Conservation (phyloP, 2,797 vertebrate species). For the Takifugu ocellatus region DNA sequence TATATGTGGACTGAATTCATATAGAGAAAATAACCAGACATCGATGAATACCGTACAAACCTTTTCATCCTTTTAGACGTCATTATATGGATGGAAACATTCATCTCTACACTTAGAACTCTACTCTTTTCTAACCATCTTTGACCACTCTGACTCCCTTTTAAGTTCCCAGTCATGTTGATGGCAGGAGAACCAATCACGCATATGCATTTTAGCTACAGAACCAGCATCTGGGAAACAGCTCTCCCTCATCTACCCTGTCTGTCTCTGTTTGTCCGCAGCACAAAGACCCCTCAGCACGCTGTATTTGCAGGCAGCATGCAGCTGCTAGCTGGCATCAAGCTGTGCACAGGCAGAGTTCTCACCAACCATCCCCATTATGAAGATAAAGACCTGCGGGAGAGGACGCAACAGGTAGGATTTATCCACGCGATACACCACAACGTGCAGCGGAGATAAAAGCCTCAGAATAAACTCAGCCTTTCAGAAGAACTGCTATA, state of each 20-base stretch:
- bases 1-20: constrained; percentile 14
- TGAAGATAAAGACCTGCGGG: constrained; percentile 89
- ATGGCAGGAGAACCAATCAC: too few species aligned
- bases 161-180: too few species aligned
- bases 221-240: too few species aligned
- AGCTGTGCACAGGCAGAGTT: constrained; percentile 92
- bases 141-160: too few species aligned
- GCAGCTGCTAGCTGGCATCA: constrained; percentile 96
- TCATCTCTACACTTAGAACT: too few species aligned
- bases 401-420: constrained; percentile 89
- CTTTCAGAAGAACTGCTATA: not conserved
- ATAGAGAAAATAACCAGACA: constrained; percentile 17
- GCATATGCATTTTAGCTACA: too few species aligned
- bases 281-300: constrained; percentile 84
- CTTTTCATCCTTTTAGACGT: constrained; percentile 8
- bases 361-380: constrained; percentile 98
- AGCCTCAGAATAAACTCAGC: constrained; percentile 4
- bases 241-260: too few species aligned
- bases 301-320: constrained; percentile 98
- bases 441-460: constrained; percentile 12
- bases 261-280: constrained; percentile 53
- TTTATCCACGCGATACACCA: constrained; percentile 4
- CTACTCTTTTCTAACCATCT: not conserved
- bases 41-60: constrained; percentile 11
- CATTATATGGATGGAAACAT: too few species aligned